A percentile compares a stretch with the other conserved stretches of the same genome.
phyloP scores from a whole-genome alignment of 2,113 vertebrate species.

The Alethe diademata region DNA sequence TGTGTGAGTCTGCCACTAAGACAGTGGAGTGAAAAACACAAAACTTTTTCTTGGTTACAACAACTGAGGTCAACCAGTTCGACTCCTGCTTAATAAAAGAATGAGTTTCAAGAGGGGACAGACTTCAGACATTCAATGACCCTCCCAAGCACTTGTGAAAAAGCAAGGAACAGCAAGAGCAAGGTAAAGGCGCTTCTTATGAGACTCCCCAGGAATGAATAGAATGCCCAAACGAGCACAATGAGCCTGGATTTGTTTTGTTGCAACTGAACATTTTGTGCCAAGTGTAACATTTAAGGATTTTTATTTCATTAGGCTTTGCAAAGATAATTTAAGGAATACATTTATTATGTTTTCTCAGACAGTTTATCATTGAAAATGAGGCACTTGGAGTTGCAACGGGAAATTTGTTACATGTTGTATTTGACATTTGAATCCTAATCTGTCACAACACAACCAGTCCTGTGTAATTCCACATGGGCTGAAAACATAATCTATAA shows the following conservation, averaged over 20 bases:
- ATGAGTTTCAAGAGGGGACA: neutral
- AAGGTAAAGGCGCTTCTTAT: neutral
- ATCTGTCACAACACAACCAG: neutral
- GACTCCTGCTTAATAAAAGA: neutral
- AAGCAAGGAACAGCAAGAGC: neutral
- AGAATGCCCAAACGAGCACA: neutral
- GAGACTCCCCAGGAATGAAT: neutral
- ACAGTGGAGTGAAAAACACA: neutral
- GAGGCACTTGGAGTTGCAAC: neutral
- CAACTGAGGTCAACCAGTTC: neutral
- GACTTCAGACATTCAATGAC: neutral
- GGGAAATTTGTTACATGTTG: neutral
- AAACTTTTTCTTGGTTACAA: neutral
- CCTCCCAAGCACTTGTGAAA: neutral
- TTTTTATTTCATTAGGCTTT: neutral
- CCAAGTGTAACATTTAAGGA: neutral
- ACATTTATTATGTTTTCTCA: neutral
- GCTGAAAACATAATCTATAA: neutral
- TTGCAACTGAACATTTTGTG: neutral
- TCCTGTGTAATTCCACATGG: neutral
- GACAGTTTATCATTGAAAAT: neutral
- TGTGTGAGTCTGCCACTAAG: neutral
- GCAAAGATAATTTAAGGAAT: neutral
- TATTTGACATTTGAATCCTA: neutral
- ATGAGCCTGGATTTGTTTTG: neutral